A percentile compares a stretch with the other conserved stretches of the same genome.
These are phyloP conservation scores for Hydrophis major DNA, from an alignment of 2,797 vertebrate genomes.

Conservation along the genomic window DNA sequence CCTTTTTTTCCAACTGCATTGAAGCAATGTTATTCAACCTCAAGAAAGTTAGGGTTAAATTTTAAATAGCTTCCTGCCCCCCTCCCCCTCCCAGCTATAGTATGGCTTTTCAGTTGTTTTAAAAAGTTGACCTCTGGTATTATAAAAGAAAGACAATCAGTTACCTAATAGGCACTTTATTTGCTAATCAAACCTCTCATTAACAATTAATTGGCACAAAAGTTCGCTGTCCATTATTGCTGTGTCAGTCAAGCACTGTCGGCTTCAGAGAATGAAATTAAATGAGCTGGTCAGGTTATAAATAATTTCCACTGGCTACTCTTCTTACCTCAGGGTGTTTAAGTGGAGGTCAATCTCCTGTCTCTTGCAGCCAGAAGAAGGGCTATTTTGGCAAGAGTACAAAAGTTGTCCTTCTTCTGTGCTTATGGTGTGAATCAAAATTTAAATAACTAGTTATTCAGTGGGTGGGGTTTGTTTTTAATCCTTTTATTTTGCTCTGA, in stretches of 20 bases:
- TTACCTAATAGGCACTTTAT: constrained; percentile 83
- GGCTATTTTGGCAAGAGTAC: constrained; percentile 55
- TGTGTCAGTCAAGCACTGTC: constrained; percentile 74
- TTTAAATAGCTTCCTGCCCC: constrained; percentile 28
- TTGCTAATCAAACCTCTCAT: constrained; percentile 93
- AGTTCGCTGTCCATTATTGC: constrained; percentile 87
- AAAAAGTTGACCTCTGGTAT: constrained; percentile 66
- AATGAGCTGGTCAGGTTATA: constrained; percentile 84
- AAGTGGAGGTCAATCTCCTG: constrained; percentile 83
- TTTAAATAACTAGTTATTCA: constrained; percentile 41
- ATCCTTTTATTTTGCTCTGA: background rate
- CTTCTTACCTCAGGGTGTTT: constrained; percentile 82
- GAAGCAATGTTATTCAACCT: constrained; percentile 54
- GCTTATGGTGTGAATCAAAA: constrained; percentile 46
- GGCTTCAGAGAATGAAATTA: constrained; percentile 78
- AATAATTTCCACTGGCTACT: constrained; percentile 91
- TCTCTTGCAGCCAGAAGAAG: constrained; percentile 52
- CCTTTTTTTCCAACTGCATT: constrained; percentile 7
- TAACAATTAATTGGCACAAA: constrained; percentile 95
- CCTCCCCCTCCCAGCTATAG: background rate
- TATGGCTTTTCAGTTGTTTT: constrained; percentile 42
- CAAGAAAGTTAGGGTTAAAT: constrained; percentile 47
- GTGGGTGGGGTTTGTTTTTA: background rate
- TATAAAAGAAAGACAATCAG: constrained; percentile 82
- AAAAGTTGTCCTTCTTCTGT: constrained; percentile 53